phyloP scores from a whole-genome alignment of 2,797 vertebrate genomes.

The Cossypha caffra region DNA sequence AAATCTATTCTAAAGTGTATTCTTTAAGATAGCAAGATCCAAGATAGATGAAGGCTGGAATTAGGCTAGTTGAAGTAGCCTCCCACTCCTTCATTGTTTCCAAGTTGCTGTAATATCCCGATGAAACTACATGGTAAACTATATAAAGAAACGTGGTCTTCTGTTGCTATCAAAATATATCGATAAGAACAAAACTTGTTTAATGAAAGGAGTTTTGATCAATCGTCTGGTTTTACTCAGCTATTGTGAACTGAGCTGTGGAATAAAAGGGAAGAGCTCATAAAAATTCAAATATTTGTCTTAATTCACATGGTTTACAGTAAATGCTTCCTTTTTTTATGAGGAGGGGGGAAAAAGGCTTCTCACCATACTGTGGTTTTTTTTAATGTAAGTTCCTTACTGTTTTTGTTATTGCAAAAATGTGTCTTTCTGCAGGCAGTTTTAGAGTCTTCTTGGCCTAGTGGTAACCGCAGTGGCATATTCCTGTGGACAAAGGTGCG shows the following conservation, averaged over 20 bases:
- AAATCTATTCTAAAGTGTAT: not conserved
- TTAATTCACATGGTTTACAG: not conserved
- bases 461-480: conserved; percentile 89
- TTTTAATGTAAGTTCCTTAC: not conserved
- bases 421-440: conserved; percentile 82
- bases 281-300: not conserved
- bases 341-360: not conserved
- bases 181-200: not conserved
- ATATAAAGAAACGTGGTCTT: not conserved
- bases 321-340: not conserved
- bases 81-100: not conserved
- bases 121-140: not conserved
- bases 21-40: not conserved
- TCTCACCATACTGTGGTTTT: not conserved
- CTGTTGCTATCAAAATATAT: not conserved
- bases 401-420: not conserved
- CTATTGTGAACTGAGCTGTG: not conserved
- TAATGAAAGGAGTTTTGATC: not conserved
- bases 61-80: not conserved
- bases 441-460: conserved; percentile 94
- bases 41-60: not conserved
- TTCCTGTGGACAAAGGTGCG: conserved; percentile 97
- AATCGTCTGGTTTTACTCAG: not conserved
- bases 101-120: not conserved
- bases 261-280: not conserved